These are phyloP conservation scores for Hecatera dysodea DNA, from an alignment of 2,888 invertebrate genomes.

Conservation along the genomic window DNA sequence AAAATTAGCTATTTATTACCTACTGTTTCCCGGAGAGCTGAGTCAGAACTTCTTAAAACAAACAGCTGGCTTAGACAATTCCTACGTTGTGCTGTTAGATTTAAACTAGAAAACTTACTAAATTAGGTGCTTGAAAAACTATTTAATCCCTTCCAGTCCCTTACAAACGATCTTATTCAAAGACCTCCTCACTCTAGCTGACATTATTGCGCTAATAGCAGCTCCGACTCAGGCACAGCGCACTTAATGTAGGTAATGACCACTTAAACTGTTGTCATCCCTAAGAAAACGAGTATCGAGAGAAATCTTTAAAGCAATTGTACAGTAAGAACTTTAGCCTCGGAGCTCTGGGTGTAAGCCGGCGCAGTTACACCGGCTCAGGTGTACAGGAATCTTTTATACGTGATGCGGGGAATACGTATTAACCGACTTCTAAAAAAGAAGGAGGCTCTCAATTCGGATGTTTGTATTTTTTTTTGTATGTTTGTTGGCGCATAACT, in stretches of 20 bases:
- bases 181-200: background rate
- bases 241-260: constrained; percentile 23
- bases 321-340: constrained; percentile 36
- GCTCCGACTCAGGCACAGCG: background rate
- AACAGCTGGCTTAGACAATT: no score
- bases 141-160: background rate
- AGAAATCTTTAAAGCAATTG: constrained; percentile 55
- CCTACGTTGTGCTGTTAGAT: background rate
- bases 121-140: background rate
- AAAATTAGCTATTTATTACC: no score
- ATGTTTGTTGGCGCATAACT: no score
- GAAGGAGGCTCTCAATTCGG: no score
- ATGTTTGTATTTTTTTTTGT: no score
- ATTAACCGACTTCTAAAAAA: no score
- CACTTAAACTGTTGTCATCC: constrained; percentile 41
- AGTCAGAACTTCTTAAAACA: no score
- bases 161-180: constrained; percentile 1
- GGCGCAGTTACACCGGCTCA: constrained; percentile 25
- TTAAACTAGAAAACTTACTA: background rate
- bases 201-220: constrained; percentile 16
- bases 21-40: no score
- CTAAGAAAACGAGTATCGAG: constrained; percentile 19
- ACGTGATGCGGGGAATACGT: constrained; percentile 15
- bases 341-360: constrained; percentile 27
- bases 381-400: constrained; percentile 33